Conservation (phyloP, 2,113 vertebrate species). For the Dipodomys ordii region DNA sequence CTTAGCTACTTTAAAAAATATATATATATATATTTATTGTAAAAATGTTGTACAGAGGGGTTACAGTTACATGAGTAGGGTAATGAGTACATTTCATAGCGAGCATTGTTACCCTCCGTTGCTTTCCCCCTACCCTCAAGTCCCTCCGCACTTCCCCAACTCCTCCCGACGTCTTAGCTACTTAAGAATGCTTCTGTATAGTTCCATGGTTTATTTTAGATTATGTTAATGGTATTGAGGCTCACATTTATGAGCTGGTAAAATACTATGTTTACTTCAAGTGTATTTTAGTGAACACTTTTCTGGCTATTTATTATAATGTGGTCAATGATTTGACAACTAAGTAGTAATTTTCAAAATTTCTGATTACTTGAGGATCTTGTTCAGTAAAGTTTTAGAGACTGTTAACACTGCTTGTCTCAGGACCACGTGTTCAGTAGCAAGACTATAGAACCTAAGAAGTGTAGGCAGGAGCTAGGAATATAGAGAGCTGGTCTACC, state of each 20-base stretch:
- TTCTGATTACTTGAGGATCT: neutral
- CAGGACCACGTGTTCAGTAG: neutral
- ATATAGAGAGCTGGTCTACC: slow-evolving; percentile 61
- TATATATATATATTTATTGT: too few species aligned
- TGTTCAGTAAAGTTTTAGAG: neutral
- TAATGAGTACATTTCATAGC: too few species aligned
- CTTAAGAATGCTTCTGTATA: neutral
- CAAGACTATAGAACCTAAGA: slow-evolving; percentile 53
- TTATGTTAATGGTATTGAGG: neutral
- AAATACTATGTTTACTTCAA: slow-evolving; percentile 82
- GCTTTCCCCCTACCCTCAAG: too few species aligned
- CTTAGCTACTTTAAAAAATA: neutral
- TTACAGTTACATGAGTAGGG: too few species aligned
- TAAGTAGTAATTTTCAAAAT: slow-evolving; percentile 45
- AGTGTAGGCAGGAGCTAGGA: slow-evolving; percentile 65
- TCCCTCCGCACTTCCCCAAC: too few species aligned
- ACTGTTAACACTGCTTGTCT: neutral
- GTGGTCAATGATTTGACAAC: slow-evolving; percentile 87
- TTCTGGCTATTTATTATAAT: slow-evolving; percentile 84
- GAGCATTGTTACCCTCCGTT: too few species aligned
- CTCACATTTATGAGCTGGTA: neutral
- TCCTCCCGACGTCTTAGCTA: neutral
- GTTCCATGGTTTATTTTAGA: neutral
- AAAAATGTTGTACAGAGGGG: too few species aligned
- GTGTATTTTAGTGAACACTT: slow-evolving; percentile 87